Evolutionary conservation across 2,113 vertebrate species (phyloP).

Genomic region (Lepisosteus osseus): DNA sequence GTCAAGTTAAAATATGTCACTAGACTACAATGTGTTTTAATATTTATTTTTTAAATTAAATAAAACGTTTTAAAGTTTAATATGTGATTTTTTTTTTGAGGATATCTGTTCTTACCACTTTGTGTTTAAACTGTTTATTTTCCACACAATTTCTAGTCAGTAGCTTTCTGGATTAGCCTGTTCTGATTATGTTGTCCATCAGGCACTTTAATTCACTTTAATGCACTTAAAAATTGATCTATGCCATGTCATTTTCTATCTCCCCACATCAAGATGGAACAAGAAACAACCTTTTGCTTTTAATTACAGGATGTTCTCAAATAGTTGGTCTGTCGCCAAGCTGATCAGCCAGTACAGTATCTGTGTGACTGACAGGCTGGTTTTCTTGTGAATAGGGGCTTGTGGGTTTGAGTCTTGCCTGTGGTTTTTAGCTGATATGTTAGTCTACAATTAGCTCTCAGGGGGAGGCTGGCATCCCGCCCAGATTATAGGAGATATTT

Average conservation of each 20-base stretch:
- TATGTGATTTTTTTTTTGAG: too few species aligned
- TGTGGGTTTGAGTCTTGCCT: constrained; percentile 39
- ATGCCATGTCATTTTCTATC: too few species aligned
- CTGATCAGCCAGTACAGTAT: constrained; percentile 39
- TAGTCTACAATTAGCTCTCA: constrained; percentile 54
- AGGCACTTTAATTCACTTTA: not conserved
- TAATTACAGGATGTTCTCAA: not conserved
- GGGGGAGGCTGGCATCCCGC: constrained; percentile 47
- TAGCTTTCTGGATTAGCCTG: too few species aligned
- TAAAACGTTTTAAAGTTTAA: too few species aligned
- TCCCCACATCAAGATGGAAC: too few species aligned
- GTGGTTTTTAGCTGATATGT: constrained; percentile 49
- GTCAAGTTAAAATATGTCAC: too few species aligned
- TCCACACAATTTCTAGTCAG: too few species aligned
- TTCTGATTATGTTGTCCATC: not conserved
- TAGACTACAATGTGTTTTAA: too few species aligned
- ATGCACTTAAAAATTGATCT: too few species aligned
- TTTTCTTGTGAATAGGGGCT: constrained; percentile 40
- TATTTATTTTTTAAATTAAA: too few species aligned
- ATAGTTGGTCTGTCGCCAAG: constrained; percentile 27
- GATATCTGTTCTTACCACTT: too few species aligned
- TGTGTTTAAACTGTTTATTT: too few species aligned
- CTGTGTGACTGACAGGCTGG: constrained; percentile 41
- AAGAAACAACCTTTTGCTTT: not conserved
- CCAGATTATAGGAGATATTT: constrained; percentile 37